Evolutionary conservation across 2,797 vertebrate species (phyloP).

Genomic region (Perodicticus potto): DNA sequence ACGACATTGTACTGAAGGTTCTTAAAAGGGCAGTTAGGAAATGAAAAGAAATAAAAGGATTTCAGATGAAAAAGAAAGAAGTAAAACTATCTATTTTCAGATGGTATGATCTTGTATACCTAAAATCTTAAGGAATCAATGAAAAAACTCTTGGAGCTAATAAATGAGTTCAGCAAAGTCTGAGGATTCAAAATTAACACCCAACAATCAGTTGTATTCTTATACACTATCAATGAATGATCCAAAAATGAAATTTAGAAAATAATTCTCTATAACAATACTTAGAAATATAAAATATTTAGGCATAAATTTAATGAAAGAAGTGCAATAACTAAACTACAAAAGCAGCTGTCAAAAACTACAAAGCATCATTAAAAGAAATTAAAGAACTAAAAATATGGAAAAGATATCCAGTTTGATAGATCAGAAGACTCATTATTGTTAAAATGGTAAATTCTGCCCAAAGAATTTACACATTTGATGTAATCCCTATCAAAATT

Average conservation of each 20-base stretch:
- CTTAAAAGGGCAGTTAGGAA: background rate
- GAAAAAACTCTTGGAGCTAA: background rate
- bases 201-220: background rate
- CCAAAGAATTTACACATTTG: background rate
- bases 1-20: background rate
- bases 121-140: background rate
- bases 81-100: background rate
- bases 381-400: background rate
- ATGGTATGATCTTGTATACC: background rate
- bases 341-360: no score
- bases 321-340: no score
- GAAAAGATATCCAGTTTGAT: background rate
- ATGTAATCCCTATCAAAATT: background rate
- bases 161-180: background rate
- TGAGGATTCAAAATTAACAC: background rate
- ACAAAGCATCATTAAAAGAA: background rate
- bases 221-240: background rate
- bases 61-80: background rate
- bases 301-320: background rate
- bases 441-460: background rate
- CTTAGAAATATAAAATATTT: background rate
- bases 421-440: background rate
- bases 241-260: constrained; percentile 17
- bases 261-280: constrained; percentile 1
- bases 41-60: background rate